phyloP scores from a whole-genome alignment of 2,113 vertebrate species.

The Dasyprocta punctata region DNA sequence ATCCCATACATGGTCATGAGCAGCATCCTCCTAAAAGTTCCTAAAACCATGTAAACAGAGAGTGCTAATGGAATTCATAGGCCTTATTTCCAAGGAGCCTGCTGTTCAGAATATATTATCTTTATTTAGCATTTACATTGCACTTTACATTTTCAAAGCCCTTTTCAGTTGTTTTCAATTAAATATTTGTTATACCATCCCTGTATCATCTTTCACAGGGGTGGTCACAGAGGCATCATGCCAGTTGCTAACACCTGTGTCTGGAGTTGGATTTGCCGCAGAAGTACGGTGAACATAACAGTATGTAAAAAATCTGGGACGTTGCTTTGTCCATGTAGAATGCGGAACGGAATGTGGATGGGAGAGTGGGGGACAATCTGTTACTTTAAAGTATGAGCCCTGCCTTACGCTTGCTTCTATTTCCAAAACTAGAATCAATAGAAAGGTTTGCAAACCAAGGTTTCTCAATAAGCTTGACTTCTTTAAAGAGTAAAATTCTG shows the following conservation, averaged over 20 bases:
- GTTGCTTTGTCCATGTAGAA: conserved; percentile 61
- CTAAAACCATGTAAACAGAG: conserved; percentile 73
- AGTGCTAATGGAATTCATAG: conserved; percentile 77
- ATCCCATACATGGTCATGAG: background rate
- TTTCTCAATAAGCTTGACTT: conserved; percentile 66
- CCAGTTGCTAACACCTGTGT: conserved; percentile 60
- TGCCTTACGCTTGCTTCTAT: conserved; percentile 58
- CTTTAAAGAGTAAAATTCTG: conserved; percentile 59
- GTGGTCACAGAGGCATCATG: conserved; percentile 49
- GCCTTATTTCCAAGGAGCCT: conserved; percentile 76
- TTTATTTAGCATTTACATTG: conserved; percentile 83
- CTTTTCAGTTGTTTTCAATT: conserved; percentile 71
- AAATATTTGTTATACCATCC: conserved; percentile 77
- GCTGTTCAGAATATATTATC: conserved; percentile 78
- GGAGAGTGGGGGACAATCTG: conserved; percentile 72
- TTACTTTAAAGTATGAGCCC: conserved; percentile 67
- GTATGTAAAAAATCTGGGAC: conserved; percentile 56
- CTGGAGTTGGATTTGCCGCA: conserved; percentile 61
- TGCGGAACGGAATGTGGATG: conserved; percentile 55
- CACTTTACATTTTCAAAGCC: conserved; percentile 73
- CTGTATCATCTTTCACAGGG: conserved; percentile 62
- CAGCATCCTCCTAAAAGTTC: conserved; percentile 61
- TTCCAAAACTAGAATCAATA: conserved; percentile 70
- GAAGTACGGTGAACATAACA: conserved; percentile 58
- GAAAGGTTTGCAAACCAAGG: conserved; percentile 45